Evolutionary conservation across 2,797 vertebrate species (phyloP).

Genomic region (Eutrigla gurnardus): DNA sequence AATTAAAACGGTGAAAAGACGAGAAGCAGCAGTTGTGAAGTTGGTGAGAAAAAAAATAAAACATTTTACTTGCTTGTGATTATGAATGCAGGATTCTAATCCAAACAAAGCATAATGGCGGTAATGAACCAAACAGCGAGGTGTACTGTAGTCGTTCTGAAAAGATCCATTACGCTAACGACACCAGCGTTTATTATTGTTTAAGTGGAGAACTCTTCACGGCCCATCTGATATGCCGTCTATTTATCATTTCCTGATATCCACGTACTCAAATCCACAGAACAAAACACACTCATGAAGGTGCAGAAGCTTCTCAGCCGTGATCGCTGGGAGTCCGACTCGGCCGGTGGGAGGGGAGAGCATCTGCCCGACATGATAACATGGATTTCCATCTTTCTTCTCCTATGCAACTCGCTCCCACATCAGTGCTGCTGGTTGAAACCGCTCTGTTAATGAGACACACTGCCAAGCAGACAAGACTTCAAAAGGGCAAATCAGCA

Average conservation of each 20-base stretch:
- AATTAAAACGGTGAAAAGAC: slow-evolving; percentile 33
- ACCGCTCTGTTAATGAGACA: slow-evolving; percentile 74
- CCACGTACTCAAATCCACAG: background rate
- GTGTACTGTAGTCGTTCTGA: slow-evolving; percentile 28
- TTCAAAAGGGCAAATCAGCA: slow-evolving; percentile 73
- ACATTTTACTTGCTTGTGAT: slow-evolving; percentile 30
- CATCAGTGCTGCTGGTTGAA: slow-evolving; percentile 58
- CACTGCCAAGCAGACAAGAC: slow-evolving; percentile 67
- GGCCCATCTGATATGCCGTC: background rate
- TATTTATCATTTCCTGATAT: background rate
- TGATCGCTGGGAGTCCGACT: slow-evolving; percentile 17
- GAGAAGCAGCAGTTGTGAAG: slow-evolving; percentile 19
- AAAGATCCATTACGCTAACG: slow-evolving; percentile 52
- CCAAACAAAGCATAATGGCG: slow-evolving; percentile 37
- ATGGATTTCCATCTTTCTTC: slow-evolving; percentile 69
- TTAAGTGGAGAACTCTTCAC: slow-evolving; percentile 3
- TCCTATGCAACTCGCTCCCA: slow-evolving; percentile 50
- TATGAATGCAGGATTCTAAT: slow-evolving; percentile 49
- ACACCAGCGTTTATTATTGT: slow-evolving; percentile 13
- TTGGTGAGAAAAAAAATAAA: background rate
- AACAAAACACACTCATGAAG: slow-evolving; percentile 1
- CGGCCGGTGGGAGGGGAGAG: slow-evolving; percentile 39
- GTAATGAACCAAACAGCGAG: slow-evolving; percentile 51
- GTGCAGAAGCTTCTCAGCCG: slow-evolving; percentile 18
- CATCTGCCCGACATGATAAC: slow-evolving; percentile 75